A percentile compares a stretch with the other conserved stretches of the same genome.
phyloP scores from a whole-genome alignment of 2,797 vertebrate species.

The Myiotriccus ornatus region DNA sequence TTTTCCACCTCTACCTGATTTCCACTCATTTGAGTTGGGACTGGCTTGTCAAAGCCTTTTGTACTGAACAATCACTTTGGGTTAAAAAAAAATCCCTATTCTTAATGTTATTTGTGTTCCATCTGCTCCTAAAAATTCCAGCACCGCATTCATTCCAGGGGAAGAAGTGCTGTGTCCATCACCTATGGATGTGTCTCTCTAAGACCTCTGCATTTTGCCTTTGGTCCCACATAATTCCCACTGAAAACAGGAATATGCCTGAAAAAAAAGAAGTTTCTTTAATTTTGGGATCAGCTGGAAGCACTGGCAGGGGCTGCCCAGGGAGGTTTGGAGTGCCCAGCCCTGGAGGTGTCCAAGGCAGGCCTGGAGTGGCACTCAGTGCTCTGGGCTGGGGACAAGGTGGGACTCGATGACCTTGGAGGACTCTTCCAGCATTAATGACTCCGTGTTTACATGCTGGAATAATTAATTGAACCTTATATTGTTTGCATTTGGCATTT shows the following conservation, averaged over 20 bases:
- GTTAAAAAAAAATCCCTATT: not conserved
- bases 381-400: not conserved
- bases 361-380: not conserved
- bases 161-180: not conserved
- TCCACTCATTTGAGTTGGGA: not conserved
- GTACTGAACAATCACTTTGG: not conserved
- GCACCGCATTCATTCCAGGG: rapidly evolving
- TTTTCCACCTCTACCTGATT: not conserved
- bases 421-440: rapidly evolving
- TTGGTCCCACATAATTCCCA: not conserved
- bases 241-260: not conserved
- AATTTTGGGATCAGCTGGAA: not conserved
- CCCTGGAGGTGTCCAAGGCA: not conserved
- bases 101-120: not conserved
- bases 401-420: rapidly evolving
- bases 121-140: not conserved
- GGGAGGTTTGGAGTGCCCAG: not conserved
- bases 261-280: not conserved
- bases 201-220: not conserved
- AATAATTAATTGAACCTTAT: not conserved
- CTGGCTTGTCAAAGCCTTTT: not conserved
- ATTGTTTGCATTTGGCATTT: not conserved
- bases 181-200: too few relatives aligned
- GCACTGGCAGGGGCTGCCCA: not conserved
- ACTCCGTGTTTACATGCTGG: not conserved